Base-by-base conservation (phyloP, 2,113 vertebrate species). In the Clarias batrachus region DNA sequence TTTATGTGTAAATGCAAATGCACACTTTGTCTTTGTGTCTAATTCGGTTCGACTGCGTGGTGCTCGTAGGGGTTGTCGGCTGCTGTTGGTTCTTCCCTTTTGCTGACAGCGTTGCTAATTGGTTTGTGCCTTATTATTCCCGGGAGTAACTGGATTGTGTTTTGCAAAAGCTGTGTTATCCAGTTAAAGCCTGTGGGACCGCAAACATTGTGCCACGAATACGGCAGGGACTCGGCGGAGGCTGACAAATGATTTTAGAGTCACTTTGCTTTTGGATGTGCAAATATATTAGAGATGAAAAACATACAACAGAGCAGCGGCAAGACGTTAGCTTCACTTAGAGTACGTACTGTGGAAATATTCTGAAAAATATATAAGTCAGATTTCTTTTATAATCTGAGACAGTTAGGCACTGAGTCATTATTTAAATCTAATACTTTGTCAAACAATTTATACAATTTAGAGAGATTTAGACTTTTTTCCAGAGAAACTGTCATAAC, bases 201-300 rank as follows among this genome's bases (percentile, higher is more conserved):
- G 81, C 73, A 83, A 83, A 73, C 79, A 84, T n/a, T 78, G 52
- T 33, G 70, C 60, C 74, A 52, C 60, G 48, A 30, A 88, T 82
- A 25, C 16, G 14, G 79, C 71, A 63, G 33, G 48, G 59, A 66
- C 81, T 65, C 23, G 84, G 41, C 25, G 33, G 33, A 56, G 60
- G 82, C 11, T 76, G 25, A 33, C 41, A 65, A 56, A 73, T 37
- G 60, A 54, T 62, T 77, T 25, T 52, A 71, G 19, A 66, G 37
- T 70, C 19, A 82, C 33, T 5, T 41, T 48, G 37, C 80, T 13
- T 82, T 0, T 82, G 16, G 37, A 48, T 65, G 10, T 56, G 81
- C 11, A 83, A 71, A 59, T 33, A 25, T 27, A 56, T 27, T 56
- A 37, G 66, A 37, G 41, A 57, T 25, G 10, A 83, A 11, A 12